A percentile compares a stretch with the other conserved stretches of the same genome.
phyloP scores from a whole-genome alignment of 64 coral and sea anemone genomes.

The Acropora tenuis region DNA sequence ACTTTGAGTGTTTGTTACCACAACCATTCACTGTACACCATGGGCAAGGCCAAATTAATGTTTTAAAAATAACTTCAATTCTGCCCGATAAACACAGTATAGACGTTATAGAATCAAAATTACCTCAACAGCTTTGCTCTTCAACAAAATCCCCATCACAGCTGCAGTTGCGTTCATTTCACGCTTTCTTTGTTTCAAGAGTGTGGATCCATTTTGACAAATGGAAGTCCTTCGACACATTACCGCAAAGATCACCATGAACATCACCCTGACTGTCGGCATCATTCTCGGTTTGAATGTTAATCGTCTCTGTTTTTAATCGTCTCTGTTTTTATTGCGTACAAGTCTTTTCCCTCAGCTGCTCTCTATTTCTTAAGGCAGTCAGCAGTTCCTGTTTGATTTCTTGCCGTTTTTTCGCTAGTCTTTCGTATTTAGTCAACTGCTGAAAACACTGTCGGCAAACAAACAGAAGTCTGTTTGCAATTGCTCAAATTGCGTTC shows the following conservation, averaged over 20 bases:
- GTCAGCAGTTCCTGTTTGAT: slow-evolving; percentile 5
- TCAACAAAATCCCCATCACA: slow-evolving; percentile 40
- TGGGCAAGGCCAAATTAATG: no score
- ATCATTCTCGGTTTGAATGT: slow-evolving; percentile 25
- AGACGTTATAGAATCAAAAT: neutral
- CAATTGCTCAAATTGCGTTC: no score
- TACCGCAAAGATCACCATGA: neutral
- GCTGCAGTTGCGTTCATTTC: no score
- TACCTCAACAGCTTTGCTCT: slow-evolving; percentile 63
- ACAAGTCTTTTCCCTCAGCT: neutral
- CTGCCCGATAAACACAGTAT: no score
- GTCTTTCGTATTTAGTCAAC: no score
- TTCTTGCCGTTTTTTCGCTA: slow-evolving; percentile 20
- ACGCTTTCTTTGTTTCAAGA: slow-evolving; percentile 66
- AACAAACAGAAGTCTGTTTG: no score
- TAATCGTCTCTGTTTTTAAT: neutral
- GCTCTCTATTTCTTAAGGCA: no score
- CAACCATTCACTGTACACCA: no score
- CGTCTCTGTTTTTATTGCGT: neutral
- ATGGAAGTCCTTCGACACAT: no score
- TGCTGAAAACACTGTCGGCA: no score
- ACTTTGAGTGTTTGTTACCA: no score
- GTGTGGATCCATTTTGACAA: slow-evolving; percentile 28
- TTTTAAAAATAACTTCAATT: no score
- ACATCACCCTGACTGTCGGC: neutral